Base-by-base conservation (phyloP, 2,888 invertebrate species). In the Spicauda simplicius region DNA sequence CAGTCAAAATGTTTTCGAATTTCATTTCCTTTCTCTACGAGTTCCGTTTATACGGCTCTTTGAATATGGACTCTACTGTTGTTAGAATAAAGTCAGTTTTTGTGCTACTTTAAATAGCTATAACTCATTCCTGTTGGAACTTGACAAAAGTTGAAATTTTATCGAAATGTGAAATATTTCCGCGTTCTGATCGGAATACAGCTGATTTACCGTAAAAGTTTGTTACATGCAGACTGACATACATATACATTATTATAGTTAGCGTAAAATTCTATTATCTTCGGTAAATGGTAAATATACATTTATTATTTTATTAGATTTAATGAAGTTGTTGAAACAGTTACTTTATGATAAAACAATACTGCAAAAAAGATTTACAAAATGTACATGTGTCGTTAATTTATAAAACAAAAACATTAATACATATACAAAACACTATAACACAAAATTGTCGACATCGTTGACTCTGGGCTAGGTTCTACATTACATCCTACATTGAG, bases 101-200 rank as follows among this genome's bases (percentile, higher is more conserved):
- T 1, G 48, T 60, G 14, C 53, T 53, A 30, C n/a, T 53, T 54
- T 18, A 58, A 77, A 76, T 74, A 77, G 76, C 80, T 77, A 85
- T 85, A 84, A 84, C 80, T 85, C 86, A 84, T 76, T 79, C 73
- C 70, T 70, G 52, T 74, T 62, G 74, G 62, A 79, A 82, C 79
- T 85, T 81, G 84, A 81, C 82, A 85, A 84, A 85, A 87, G 80
- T 86, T 84, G 78, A 81, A 84, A 85, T 84, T 87, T 85, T 86
- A 85, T 82, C 84, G 83, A 77, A 81, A 85, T 77, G 78, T 79
- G 80, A 81, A 85, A 85, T 84, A 84, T 85, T 83, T 80, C 77
- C 68, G 69, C 72, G 69, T 67, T 72, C 37, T 37, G 57, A 75
- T 78, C 75, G 64, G 76, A 79, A 81, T 75, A 78, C 78, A 79